These are phyloP conservation scores for Haemorhous mexicanus DNA, from an alignment of 2,113 vertebrate species.

Conservation along the genomic window DNA sequence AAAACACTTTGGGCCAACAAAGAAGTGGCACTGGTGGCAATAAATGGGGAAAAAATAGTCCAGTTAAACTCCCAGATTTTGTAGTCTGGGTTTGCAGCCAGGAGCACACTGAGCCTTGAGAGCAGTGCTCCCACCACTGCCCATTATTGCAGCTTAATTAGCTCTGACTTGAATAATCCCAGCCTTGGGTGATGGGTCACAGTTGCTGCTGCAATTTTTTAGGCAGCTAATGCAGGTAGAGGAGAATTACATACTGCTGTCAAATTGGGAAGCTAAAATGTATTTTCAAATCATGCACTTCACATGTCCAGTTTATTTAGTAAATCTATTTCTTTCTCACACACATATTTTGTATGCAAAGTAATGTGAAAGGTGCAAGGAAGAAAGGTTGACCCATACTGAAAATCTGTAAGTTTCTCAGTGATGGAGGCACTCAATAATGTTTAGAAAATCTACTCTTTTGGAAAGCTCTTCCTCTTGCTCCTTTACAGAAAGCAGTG, in stretches of 20 bases:
- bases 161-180: neutral
- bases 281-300: neutral
- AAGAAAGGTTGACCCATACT: neutral
- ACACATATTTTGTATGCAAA: neutral
- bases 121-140: neutral
- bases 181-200: neutral
- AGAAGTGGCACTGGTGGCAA: neutral
- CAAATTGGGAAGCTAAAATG: neutral
- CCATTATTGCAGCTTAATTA: neutral
- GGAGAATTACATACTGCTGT: neutral
- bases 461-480: neutral
- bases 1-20: neutral
- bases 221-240: neutral
- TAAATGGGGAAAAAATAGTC: neutral
- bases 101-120: neutral
- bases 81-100: neutral
- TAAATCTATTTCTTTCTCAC: neutral
- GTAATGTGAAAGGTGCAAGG: neutral
- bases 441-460: neutral
- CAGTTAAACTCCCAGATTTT: neutral
- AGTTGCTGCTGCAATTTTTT: neutral
- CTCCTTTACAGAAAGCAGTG: accelerated
- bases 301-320: neutral
- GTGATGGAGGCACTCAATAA: neutral
- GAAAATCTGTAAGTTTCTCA: constrained; percentile 3